Conservation (phyloP, 1,140 invertebrate genomes). For the Cephus cinctus region DNA sequence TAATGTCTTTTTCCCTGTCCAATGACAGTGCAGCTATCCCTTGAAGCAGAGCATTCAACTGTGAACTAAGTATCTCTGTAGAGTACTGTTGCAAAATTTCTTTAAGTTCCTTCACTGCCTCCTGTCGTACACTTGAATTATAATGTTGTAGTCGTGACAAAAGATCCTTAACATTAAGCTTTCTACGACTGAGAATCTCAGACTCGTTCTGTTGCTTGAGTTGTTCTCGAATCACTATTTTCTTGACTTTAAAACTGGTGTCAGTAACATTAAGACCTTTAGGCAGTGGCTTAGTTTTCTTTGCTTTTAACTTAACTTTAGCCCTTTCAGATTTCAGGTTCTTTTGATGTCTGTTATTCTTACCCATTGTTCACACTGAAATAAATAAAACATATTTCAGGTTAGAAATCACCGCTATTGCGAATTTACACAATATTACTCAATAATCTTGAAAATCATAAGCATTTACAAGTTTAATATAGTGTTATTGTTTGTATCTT, state of each 20-base stretch:
- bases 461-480: too few relatives aligned
- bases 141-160: slow-evolving; percentile 75
- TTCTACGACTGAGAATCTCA: slow-evolving; percentile 68
- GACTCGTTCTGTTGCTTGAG: slow-evolving; percentile 63
- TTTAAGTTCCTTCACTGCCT: slow-evolving; percentile 70
- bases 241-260: slow-evolving; percentile 83
- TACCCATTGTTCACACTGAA: slow-evolving; percentile 56
- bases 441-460: too few relatives aligned
- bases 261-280: slow-evolving; percentile 84
- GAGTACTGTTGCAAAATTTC: slow-evolving; percentile 64
- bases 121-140: slow-evolving; percentile 68
- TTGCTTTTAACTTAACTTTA: slow-evolving; percentile 73
- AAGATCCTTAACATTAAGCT: slow-evolving; percentile 75
- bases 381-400: too few relatives aligned
- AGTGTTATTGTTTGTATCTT: too few relatives aligned
- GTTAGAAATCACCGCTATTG: too few relatives aligned
- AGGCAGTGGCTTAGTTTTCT: slow-evolving; percentile 63
- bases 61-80: slow-evolving; percentile 57
- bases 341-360: slow-evolving; percentile 63
- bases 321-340: slow-evolving; percentile 73
- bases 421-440: too few relatives aligned
- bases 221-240: slow-evolving; percentile 79
- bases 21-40: slow-evolving; percentile 67
- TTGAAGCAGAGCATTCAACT: slow-evolving; percentile 68
- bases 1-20: slow-evolving; percentile 71